phyloP scores from a whole-genome alignment of 2,797 vertebrate genomes.

The Lacerta viridis region DNA sequence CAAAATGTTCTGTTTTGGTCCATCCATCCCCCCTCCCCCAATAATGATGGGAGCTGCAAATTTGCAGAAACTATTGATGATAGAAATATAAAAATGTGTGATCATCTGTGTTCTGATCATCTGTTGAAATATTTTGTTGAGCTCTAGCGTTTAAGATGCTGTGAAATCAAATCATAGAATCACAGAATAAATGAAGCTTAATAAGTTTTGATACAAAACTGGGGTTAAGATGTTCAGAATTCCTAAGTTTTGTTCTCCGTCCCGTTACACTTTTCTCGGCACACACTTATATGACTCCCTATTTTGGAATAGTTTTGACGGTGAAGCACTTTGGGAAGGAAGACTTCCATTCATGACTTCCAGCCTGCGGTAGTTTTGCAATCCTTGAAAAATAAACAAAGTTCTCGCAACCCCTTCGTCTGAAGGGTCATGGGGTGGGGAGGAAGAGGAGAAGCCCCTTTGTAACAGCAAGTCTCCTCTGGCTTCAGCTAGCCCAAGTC shows the following conservation, averaged over 20 bases:
- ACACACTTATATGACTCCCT: too few relatives aligned
- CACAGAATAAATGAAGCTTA: neutral
- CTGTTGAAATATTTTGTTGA: slow-evolving; percentile 23
- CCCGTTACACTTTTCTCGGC: too few relatives aligned
- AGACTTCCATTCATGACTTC: too few relatives aligned
- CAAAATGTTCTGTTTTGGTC: slow-evolving; percentile 32
- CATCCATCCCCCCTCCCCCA: neutral
- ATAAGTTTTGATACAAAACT: too few relatives aligned
- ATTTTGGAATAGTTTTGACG: neutral
- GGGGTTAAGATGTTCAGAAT: neutral
- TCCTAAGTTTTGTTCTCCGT: slow-evolving; percentile 5
- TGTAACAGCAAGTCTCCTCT: too few relatives aligned
- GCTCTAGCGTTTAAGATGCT: slow-evolving; percentile 23
- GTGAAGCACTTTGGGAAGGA: too few relatives aligned
- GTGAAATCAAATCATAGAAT: neutral
- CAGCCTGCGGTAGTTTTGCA: too few relatives aligned
- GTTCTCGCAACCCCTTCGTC: too few relatives aligned
- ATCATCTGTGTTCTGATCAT: neutral
- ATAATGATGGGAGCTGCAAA: slow-evolving; percentile 25
- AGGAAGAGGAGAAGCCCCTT: too few relatives aligned
- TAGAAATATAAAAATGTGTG: slow-evolving; percentile 23
- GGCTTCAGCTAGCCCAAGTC: too few relatives aligned
- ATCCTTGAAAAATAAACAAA: too few relatives aligned
- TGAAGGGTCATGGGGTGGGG: too few relatives aligned
- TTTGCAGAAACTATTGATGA: slow-evolving; percentile 29